These are phyloP conservation scores for Trissolcus japonicus DNA, from an alignment of 2,888 invertebrate genomes.

Conservation along the genomic window DNA sequence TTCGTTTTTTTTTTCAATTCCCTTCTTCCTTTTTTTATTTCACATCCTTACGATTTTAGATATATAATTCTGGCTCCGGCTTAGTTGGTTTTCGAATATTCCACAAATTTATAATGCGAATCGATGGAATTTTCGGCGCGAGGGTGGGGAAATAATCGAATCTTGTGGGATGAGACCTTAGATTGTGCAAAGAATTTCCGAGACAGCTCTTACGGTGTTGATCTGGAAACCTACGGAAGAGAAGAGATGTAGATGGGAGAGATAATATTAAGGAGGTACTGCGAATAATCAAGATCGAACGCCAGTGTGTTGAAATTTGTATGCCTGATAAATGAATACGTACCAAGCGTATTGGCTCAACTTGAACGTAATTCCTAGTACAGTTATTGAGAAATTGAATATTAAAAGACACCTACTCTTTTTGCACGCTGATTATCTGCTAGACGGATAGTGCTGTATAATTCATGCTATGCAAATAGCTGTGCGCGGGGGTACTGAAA, in stretches of 20 bases:
- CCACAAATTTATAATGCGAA: background rate
- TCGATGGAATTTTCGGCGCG: slow-evolving; percentile 25
- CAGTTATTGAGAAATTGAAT: slow-evolving; percentile 56
- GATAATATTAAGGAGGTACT: slow-evolving; percentile 54
- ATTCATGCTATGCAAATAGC: slow-evolving; percentile 43
- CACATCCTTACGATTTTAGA: slow-evolving; percentile 12
- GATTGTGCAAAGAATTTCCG: slow-evolving; percentile 40
- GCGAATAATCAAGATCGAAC: slow-evolving; percentile 54
- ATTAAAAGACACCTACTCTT: slow-evolving; percentile 52
- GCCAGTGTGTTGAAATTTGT: slow-evolving; percentile 56
- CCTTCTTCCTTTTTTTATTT: background rate
- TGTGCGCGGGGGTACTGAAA: background rate
- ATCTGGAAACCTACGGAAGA: slow-evolving; percentile 55
- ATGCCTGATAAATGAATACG: slow-evolving; percentile 55
- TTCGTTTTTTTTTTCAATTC: background rate
- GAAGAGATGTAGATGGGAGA: slow-evolving; percentile 50
- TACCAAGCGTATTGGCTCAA: slow-evolving; percentile 46
- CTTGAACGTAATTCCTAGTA: slow-evolving; percentile 49
- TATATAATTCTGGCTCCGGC: slow-evolving; percentile 36
- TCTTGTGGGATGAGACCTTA: slow-evolving; percentile 40
- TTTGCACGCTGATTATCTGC: slow-evolving; percentile 33
- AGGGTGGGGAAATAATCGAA: slow-evolving; percentile 31
- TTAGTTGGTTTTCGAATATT: background rate
- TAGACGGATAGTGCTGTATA: slow-evolving; percentile 16
- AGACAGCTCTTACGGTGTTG: slow-evolving; percentile 53